phyloP scores from a whole-genome alignment of 2,797 vertebrate genomes.

The Danio albolineatus region DNA sequence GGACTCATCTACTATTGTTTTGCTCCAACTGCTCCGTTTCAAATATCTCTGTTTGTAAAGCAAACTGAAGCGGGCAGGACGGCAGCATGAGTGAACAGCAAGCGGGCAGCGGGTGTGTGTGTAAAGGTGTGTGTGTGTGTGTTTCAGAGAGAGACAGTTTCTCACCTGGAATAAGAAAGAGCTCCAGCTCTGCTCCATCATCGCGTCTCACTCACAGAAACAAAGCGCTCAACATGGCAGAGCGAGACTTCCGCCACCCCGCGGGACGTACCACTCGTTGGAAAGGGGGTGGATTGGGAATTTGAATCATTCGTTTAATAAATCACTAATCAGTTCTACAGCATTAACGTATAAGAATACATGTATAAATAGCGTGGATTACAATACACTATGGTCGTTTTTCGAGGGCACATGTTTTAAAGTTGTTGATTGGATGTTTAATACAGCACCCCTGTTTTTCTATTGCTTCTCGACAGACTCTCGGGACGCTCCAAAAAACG shows the following conservation, averaged over 20 bases:
- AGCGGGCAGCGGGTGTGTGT: background rate
- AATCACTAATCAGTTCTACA: background rate
- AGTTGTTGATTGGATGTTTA: too few species aligned
- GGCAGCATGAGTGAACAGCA: background rate
- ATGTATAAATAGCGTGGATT: fast-evolving
- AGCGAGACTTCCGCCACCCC: conserved; percentile 84
- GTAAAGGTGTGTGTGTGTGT: background rate
- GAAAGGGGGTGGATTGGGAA: conserved; percentile 49
- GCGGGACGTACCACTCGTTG: conserved; percentile 72
- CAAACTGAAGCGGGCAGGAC: conserved; percentile 52
- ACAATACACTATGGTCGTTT: too few species aligned
- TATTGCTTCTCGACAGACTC: conserved; percentile 42
- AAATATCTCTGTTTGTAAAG: conserved; percentile 69
- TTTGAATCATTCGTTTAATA: background rate
- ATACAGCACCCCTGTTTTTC: conserved; percentile 35
- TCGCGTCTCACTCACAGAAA: conserved; percentile 81
- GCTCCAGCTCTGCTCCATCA: conserved; percentile 84
- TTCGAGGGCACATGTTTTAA: fast-evolving
- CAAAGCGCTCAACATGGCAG: conserved; percentile 88
- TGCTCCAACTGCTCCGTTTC: conserved; percentile 77
- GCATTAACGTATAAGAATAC: background rate
- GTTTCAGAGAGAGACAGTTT: conserved; percentile 47
- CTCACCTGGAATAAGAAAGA: conserved; percentile 86
- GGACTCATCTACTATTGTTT: conserved; percentile 85
- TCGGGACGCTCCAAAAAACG: conserved; percentile 67